Percentiles rank a stretch among this genome's conserved stretches.
These are phyloP conservation scores for Caenorhabditis briggsae DNA, from an alignment of 1,140 invertebrate genomes.

Conservation along the genomic window DNA sequence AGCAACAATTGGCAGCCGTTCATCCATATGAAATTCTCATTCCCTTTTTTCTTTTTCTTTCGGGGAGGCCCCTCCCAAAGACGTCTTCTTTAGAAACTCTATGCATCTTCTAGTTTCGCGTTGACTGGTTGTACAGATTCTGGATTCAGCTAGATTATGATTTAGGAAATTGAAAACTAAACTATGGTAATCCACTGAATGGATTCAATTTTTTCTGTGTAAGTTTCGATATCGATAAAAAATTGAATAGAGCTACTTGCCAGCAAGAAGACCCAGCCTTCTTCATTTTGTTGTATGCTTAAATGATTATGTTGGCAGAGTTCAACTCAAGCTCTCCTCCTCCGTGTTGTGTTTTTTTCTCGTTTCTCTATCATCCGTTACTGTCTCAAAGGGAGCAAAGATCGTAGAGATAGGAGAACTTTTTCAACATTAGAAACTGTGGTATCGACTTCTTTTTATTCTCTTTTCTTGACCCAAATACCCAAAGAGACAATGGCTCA, in stretches of 20 bases:
- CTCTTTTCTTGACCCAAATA: neutral
- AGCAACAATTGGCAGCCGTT: slow-evolving; percentile 46
- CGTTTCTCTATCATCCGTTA: slow-evolving; percentile 3
- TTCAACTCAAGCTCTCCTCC: slow-evolving; percentile 29
- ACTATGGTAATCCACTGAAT: slow-evolving; percentile 25
- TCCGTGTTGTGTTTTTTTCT: slow-evolving; percentile 45
- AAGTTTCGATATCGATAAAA: neutral
- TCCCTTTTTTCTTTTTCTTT: neutral
- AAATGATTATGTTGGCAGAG: slow-evolving; percentile 55
- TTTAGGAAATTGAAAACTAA: neutral
- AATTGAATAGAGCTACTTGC: neutral
- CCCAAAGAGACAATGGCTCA: neutral
- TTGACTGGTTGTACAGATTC: neutral
- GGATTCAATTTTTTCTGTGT: slow-evolving; percentile 44
- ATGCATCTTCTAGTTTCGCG: neutral
- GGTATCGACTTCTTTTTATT: neutral
- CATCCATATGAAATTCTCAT: slow-evolving; percentile 47
- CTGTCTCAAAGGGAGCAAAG: slow-evolving; percentile 36
- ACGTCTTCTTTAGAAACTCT: neutral
- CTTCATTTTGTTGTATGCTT: slow-evolving; percentile 36
- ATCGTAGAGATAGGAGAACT: neutral
- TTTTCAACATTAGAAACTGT: neutral
- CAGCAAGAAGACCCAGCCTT: slow-evolving; percentile 14
- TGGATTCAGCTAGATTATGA: neutral
- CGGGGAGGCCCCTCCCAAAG: neutral